Conservation (phyloP, 2,888 invertebrate genomes). For the Melanophora roralis region DNA sequence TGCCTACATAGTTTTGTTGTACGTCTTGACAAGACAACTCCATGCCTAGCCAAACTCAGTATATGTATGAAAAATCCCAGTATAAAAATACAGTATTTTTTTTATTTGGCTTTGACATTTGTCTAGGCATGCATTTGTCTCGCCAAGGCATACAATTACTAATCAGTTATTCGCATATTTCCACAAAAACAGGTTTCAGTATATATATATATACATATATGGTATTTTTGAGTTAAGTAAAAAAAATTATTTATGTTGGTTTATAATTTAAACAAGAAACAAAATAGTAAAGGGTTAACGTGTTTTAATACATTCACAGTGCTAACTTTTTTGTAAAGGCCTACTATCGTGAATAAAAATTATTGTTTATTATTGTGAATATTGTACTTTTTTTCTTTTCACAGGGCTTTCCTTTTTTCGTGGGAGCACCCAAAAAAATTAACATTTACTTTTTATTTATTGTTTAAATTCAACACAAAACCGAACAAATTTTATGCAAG, state of each 20-base stretch:
- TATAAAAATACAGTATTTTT: too few relatives aligned
- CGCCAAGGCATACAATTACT: too few relatives aligned
- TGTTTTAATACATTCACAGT: constrained; percentile 26
- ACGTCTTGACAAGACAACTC: too few relatives aligned
- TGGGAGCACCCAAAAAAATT: constrained; percentile 50
- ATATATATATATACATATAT: neutral
- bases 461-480: constrained; percentile 49
- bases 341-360: constrained; percentile 17
- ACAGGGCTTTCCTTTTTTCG: constrained; percentile 44
- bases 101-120: too few relatives aligned
- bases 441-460: constrained; percentile 43
- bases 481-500: constrained; percentile 7
- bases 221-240: neutral
- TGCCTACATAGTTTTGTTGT: too few relatives aligned
- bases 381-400: constrained; percentile 40
- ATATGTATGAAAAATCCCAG: too few relatives aligned
- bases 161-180: too few relatives aligned
- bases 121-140: too few relatives aligned
- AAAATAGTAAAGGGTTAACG: constrained; percentile 14
- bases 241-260: neutral
- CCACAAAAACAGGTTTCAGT: too few relatives aligned
- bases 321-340: neutral
- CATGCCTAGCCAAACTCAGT: too few relatives aligned
- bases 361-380: constrained; percentile 21
- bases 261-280: constrained; percentile 43